A percentile compares a stretch with the other conserved stretches of the same genome.
These are phyloP conservation scores for Propithecus deckenii DNA, from an alignment of 2,797 vertebrate genomes.

Conservation along the genomic window DNA sequence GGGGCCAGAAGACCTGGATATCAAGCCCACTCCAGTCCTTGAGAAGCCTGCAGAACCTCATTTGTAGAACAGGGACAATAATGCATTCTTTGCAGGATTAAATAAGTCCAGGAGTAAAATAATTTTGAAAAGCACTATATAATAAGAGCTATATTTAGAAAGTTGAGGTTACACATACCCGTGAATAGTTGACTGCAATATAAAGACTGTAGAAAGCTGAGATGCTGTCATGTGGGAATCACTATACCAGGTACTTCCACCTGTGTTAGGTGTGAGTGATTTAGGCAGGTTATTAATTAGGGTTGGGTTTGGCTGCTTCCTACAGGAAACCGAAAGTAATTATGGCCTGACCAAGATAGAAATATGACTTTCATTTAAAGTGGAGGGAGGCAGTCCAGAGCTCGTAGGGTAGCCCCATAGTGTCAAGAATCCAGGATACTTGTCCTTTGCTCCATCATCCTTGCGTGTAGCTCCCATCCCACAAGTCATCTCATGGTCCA, in stretches of 20 bases:
- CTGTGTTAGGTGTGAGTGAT: background rate
- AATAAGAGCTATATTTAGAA: background rate
- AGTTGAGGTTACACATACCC: background rate
- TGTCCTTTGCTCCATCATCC: background rate
- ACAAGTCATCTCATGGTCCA: background rate
- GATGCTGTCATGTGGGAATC: background rate
- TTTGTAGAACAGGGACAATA: background rate
- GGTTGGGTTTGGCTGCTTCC: background rate
- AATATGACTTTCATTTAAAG: background rate
- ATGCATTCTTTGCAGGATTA: background rate
- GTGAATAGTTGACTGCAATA: background rate
- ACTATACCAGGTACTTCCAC: background rate
- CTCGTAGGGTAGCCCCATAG: background rate
- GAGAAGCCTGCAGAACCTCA: background rate
- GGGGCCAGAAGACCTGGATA: background rate
- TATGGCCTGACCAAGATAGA: background rate
- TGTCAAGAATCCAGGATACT: background rate
- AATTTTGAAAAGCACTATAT: background rate
- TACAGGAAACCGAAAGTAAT: background rate
- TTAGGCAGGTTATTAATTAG: background rate
- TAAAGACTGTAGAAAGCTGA: conserved; percentile 21
- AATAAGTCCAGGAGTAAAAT: background rate
- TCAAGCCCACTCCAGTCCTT: background rate
- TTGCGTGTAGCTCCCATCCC: background rate
- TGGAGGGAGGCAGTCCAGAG: background rate